Evolutionary conservation across 2,888 invertebrate genomes (phyloP).

Genomic region (Neria commutata): DNA sequence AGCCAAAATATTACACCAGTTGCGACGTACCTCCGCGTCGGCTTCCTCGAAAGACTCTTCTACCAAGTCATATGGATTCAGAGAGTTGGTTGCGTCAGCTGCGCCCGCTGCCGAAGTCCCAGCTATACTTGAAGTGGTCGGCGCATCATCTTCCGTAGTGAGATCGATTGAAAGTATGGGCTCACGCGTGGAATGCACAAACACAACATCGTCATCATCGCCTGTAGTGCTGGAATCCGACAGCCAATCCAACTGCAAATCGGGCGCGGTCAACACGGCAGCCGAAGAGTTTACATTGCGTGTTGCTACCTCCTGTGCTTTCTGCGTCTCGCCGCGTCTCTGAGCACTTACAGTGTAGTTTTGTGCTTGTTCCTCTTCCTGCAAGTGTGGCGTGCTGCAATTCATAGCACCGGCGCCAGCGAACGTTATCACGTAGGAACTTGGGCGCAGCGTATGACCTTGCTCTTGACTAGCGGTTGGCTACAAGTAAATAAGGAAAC

Average conservation of each 20-base stretch:
- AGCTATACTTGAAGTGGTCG: conserved; percentile 4
- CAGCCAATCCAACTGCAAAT: conserved; percentile 79
- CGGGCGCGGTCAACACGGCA: conserved; percentile 65
- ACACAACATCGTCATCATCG: conserved; percentile 68
- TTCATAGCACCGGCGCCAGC: conserved; percentile 24
- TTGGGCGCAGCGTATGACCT: too few relatives aligned
- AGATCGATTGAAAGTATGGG: conserved; percentile 66
- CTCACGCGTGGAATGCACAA: conserved; percentile 61
- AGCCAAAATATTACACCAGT: too few relatives aligned
- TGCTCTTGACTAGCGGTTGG: not conserved
- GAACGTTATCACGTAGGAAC: conserved; percentile 32
- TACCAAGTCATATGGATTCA: too few relatives aligned
- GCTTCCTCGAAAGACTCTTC: too few relatives aligned
- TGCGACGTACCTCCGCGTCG: too few relatives aligned
- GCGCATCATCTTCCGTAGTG: conserved; percentile 66
- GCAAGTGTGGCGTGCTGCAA: not conserved
- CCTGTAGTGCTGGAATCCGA: conserved; percentile 65
- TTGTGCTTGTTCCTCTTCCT: not conserved
- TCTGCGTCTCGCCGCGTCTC: not conserved
- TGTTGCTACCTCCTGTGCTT: not conserved
- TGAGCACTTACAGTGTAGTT: not conserved
- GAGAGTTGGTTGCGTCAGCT: too few relatives aligned
- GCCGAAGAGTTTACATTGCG: conserved; percentile 23
- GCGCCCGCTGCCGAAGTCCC: conserved; percentile 9
- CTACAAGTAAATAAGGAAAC: not conserved